A percentile compares a stretch with the other conserved stretches of the same genome.
phyloP scores from a whole-genome alignment of 2,888 invertebrate species.

The Matsumyia berberina region DNA sequence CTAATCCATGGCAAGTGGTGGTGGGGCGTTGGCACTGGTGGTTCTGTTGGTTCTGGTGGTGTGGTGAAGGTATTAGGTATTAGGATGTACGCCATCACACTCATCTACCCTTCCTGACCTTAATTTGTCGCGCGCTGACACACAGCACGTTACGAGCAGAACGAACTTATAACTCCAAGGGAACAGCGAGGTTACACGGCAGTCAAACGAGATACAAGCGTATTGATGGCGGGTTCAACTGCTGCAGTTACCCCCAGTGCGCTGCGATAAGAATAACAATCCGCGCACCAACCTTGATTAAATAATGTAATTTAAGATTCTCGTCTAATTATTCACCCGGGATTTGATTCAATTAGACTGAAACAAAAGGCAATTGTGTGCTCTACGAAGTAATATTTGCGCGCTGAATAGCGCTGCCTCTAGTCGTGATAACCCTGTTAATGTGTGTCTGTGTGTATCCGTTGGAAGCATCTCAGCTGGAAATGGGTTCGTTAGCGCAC shows the following conservation, averaged over 20 bases:
- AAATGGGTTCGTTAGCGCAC: constrained; percentile 44
- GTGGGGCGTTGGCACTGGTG: neutral
- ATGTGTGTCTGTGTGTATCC: constrained; percentile 17
- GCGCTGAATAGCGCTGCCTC: constrained; percentile 29
- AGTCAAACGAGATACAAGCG: constrained; percentile 23
- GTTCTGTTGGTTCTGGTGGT: neutral
- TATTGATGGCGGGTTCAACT: constrained; percentile 55
- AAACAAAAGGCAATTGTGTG: constrained; percentile 74
- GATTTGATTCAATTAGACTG: constrained; percentile 74
- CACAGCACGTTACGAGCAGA: constrained; percentile 27
- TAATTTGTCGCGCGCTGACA: constrained; percentile 51
- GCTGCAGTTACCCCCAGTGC: constrained; percentile 47
- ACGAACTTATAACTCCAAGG: constrained; percentile 15
- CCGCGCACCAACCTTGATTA: constrained; percentile 66
- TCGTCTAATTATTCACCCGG: constrained; percentile 73
- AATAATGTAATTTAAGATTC: constrained; percentile 75
- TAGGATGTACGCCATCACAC: constrained; percentile 16
- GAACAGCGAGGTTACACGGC: constrained; percentile 11
- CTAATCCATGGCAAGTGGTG: constrained; percentile 32
- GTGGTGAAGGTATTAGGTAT: neutral
- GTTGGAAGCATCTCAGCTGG: constrained; percentile 26
- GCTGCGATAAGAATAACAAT: constrained; percentile 57
- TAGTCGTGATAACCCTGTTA: constrained; percentile 24
- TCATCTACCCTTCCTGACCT: constrained; percentile 51
- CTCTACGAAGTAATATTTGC: constrained; percentile 55